Percentiles rank a stretch among this genome's conserved stretches.
phyloP scores from a whole-genome alignment of 2,797 vertebrate genomes.

The Leuciscus waleckii region DNA sequence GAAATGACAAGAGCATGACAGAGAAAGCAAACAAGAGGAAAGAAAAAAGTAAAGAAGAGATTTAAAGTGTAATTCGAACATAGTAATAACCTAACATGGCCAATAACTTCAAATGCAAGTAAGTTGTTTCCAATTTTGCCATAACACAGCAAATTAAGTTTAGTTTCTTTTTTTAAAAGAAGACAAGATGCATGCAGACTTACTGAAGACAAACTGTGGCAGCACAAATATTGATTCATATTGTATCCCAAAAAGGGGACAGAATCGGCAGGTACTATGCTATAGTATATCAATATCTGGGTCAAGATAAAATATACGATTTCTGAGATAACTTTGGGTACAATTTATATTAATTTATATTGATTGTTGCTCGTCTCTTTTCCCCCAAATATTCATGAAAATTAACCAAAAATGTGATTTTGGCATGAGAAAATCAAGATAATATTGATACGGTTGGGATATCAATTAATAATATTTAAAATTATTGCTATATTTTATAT shows the following conservation, averaged over 20 bases:
- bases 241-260: neutral
- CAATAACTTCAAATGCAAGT: neutral
- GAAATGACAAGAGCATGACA: constrained; percentile 52
- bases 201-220: neutral
- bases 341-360: neutral
- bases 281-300: neutral
- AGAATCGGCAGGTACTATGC: neutral
- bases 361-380: too few relatives aligned
- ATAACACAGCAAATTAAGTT: neutral
- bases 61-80: neutral
- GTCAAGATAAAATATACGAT: neutral
- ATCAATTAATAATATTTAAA: neutral
- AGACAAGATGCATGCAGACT: neutral
- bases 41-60: neutral
- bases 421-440: neutral
- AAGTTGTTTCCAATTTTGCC: too few relatives aligned
- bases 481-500: neutral
- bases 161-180: neutral
- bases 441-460: neutral
- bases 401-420: neutral
- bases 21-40: constrained; percentile 30
- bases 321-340: neutral
- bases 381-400: neutral
- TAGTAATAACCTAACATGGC: neutral
- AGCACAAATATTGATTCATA: neutral